These are phyloP conservation scores for Limnodromus scolopaceus DNA, from an alignment of 2,797 vertebrate species.

Conservation along the genomic window DNA sequence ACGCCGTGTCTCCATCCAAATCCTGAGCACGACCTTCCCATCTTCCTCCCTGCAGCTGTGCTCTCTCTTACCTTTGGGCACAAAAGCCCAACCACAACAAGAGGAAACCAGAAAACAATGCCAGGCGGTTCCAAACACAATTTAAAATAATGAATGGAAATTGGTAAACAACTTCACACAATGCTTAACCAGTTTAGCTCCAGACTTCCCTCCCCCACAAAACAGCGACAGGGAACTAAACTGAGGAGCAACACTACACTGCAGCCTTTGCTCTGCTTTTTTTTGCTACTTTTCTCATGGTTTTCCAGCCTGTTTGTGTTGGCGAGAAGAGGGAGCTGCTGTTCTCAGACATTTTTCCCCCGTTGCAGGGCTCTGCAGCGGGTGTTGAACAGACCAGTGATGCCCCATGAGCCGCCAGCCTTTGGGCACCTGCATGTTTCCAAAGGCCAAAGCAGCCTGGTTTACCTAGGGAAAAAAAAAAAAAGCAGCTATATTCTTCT, in stretches of 20 bases:
- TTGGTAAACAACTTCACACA: not conserved
- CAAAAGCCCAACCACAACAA: constrained; percentile 34
- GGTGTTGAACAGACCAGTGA: not conserved
- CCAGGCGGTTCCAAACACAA: not conserved
- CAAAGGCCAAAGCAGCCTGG: not conserved
- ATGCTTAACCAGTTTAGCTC: not conserved
- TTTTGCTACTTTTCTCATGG: not conserved
- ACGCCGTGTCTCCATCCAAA: not conserved
- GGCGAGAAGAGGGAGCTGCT: not conserved
- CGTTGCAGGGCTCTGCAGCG: not conserved
- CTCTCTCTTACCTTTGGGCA: not conserved
- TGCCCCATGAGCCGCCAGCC: not conserved
- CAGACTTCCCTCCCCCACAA: not conserved
- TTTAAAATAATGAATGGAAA: not conserved
- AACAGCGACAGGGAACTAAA: not conserved
- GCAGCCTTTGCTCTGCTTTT: not conserved
- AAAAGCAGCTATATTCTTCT: not conserved
- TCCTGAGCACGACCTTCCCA: not conserved
- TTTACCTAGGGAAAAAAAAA: not conserved
- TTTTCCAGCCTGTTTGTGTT: not conserved
- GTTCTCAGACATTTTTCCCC: not conserved
- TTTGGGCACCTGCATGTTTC: fast-evolving
- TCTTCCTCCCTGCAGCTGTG: not conserved
- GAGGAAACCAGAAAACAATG: constrained; percentile 40
- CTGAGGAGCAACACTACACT: not conserved